A percentile compares a stretch with the other conserved stretches of the same genome.
These are phyloP conservation scores for Heliconius hermathena DNA, from an alignment of 1,140 invertebrate genomes.

Conservation along the genomic window DNA sequence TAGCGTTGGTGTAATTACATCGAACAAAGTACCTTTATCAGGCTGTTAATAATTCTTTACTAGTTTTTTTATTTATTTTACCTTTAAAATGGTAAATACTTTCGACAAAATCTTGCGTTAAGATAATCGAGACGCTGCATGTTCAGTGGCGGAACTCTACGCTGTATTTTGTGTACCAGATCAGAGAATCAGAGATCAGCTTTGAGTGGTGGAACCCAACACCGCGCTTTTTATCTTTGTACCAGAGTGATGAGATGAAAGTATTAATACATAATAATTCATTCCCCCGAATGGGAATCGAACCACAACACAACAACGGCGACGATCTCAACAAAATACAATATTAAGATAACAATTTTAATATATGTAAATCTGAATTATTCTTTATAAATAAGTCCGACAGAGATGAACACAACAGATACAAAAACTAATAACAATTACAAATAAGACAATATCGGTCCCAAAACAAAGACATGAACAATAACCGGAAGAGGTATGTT, in stretches of 20 bases:
- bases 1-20: background rate
- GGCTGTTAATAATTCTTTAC: background rate
- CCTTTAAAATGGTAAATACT: too few species aligned
- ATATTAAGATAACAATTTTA: background rate
- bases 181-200: too few species aligned
- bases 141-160: too few species aligned
- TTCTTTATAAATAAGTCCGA: background rate
- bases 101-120: too few species aligned
- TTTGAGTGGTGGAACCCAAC: too few species aligned
- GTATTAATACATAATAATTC: too few species aligned
- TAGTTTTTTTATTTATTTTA: background rate
- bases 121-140: too few species aligned
- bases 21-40: background rate
- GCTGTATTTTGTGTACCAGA: too few species aligned
- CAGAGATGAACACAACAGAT: background rate
- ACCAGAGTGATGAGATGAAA: too few species aligned
- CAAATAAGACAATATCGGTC: slow-evolving; percentile 55
- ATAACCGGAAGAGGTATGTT: slow-evolving; percentile 65
- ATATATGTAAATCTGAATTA: background rate
- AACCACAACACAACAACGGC: too few species aligned
- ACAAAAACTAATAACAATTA: slow-evolving; percentile 3
- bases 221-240: too few species aligned
- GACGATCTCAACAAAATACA: background rate
- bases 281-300: too few species aligned
- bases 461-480: slow-evolving; percentile 49